Evolutionary conservation across 2,888 invertebrate species (phyloP).

Genomic region (Atethmia centrago): DNA sequence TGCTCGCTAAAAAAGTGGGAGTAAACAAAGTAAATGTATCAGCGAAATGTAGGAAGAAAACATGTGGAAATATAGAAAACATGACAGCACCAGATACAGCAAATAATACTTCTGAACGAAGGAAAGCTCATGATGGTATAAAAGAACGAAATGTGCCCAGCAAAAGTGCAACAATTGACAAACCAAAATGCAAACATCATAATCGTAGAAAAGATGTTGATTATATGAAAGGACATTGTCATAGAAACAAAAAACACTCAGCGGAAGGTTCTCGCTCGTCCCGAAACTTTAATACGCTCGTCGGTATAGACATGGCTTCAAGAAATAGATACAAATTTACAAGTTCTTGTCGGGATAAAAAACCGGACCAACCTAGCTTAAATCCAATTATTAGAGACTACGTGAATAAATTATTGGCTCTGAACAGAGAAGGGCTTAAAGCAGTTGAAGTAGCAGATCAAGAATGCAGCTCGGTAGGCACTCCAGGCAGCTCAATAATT

Average conservation of each 20-base stretch:
- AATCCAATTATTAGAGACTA: conserved; percentile 84
- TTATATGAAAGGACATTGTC: conserved; percentile 47
- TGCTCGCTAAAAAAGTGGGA: conserved; percentile 57
- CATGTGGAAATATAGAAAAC: conserved; percentile 44
- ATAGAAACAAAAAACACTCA: conserved; percentile 63
- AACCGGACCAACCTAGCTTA: conserved; percentile 61
- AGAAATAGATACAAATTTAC: conserved; percentile 59
- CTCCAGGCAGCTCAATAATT: conserved; percentile 87
- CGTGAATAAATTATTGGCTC: conserved; percentile 81
- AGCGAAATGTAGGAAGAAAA: conserved; percentile 50
- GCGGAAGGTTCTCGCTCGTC: conserved; percentile 55
- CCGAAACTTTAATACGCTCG: conserved; percentile 46
- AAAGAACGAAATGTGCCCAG: conserved; percentile 41
- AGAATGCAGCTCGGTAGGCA: conserved; percentile 86
- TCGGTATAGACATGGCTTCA: conserved; percentile 47
- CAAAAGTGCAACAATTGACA: conserved; percentile 24
- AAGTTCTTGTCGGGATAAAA: conserved; percentile 43
- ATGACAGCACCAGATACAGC: conserved; percentile 78
- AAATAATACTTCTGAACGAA: conserved; percentile 61
- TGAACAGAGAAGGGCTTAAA: conserved; percentile 83
- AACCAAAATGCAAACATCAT: conserved; percentile 61
- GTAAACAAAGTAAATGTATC: conserved; percentile 46
- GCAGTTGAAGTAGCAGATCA: conserved; percentile 84
- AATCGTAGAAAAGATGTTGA: conserved; percentile 62
- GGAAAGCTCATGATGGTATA: conserved; percentile 37